These are phyloP conservation scores for Tragelaphus oryx DNA, from an alignment of 2,797 vertebrate genomes.

Conservation along the genomic window DNA sequence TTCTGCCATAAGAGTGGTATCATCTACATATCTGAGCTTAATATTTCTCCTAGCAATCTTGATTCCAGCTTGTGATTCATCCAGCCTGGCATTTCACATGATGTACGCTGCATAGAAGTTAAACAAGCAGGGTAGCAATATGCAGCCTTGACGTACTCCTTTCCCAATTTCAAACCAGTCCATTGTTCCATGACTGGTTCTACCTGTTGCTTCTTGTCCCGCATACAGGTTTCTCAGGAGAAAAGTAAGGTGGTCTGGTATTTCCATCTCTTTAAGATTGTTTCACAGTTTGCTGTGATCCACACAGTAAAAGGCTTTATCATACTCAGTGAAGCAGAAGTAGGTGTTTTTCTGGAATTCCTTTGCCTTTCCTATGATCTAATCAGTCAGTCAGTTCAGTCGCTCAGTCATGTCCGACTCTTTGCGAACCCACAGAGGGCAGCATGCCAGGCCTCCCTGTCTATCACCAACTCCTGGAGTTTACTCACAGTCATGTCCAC, in stretches of 20 bases:
- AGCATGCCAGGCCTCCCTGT: background rate
- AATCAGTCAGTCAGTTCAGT: background rate
- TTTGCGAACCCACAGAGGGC: fast-evolving
- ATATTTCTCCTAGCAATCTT: background rate
- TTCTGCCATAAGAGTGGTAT: background rate
- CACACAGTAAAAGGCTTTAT: background rate
- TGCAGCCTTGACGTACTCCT: background rate
- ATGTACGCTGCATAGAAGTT: background rate
- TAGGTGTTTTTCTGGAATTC: background rate
- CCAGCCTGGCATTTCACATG: background rate
- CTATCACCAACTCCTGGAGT: background rate
- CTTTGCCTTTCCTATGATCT: background rate
- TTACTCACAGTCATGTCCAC: background rate
- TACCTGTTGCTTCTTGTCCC: background rate
- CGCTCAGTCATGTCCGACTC: background rate
- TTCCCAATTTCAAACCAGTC: background rate
- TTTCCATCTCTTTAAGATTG: background rate
- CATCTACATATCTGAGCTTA: background rate
- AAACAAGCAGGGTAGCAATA: background rate
- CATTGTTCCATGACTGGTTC: background rate
- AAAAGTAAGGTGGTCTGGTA: background rate
- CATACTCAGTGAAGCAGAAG: background rate
- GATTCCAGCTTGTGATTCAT: background rate
- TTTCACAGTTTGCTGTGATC: background rate
- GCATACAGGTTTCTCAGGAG: background rate